Evolutionary conservation across 2,888 invertebrate species (phyloP).

Genomic region (Adineta ricciae): DNA sequence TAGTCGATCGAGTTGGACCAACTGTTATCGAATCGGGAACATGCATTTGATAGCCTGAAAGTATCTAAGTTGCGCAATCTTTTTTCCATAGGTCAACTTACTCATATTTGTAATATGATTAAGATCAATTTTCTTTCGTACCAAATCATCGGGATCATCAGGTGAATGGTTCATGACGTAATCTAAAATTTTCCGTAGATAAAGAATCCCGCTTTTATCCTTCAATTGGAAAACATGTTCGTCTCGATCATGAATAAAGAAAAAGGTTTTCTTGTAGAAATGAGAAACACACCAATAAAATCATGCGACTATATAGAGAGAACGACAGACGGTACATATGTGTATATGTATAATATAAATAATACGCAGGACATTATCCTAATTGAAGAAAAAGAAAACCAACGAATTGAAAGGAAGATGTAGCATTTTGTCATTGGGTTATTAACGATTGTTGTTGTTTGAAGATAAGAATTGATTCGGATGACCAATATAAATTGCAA

Average conservation of each 20-base stretch:
- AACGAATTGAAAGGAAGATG: neutral
- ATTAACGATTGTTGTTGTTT: constrained; percentile 16
- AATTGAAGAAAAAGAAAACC: neutral
- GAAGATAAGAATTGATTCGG: constrained; percentile 8
- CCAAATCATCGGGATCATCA: constrained; percentile 2
- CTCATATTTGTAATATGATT: constrained; percentile 18
- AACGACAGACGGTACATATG: neutral
- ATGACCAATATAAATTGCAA: constrained; percentile 17
- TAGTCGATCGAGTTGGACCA: neutral
- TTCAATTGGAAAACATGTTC: neutral
- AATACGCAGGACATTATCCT: neutral
- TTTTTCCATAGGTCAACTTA: no score
- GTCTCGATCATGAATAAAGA: neutral
- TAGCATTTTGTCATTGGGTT: neutral
- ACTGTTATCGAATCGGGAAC: neutral
- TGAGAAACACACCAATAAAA: neutral
- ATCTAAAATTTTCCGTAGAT: neutral
- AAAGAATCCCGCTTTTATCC: neutral
- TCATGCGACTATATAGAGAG: neutral
- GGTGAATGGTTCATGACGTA: neutral
- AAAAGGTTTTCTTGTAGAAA: neutral
- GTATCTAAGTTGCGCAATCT: no score
- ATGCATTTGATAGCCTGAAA: constrained; percentile 20
- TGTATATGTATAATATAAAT: neutral
- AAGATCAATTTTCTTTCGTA: neutral